A percentile compares a stretch with the other conserved stretches of the same genome.
Conservation (phyloP, 2,113 vertebrate genomes). For the Pogona vitticeps region DNA sequence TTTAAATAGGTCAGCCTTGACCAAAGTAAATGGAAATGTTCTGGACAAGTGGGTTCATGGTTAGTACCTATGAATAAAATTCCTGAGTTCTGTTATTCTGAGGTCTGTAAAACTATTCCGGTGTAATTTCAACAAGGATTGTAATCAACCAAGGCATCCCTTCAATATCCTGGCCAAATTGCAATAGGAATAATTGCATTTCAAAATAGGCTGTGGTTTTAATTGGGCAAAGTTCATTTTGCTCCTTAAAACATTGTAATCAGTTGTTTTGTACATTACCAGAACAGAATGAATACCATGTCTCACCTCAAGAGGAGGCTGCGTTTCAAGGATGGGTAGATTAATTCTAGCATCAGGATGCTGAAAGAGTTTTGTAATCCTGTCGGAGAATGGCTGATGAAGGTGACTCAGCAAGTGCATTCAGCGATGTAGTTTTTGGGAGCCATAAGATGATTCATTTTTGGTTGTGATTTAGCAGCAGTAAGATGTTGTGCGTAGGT, state of each 20-base stretch:
- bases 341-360: not conserved
- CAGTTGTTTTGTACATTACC: not conserved
- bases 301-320: not conserved
- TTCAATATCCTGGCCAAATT: slow-evolving; percentile 12
- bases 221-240: slow-evolving; percentile 5
- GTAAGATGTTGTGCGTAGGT: not conserved
- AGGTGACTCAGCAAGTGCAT: not conserved
- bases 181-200: not conserved
- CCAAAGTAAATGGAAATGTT: not conserved
- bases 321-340: not conserved
- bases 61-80: not conserved
- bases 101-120: not conserved
- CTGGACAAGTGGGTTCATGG: not conserved
- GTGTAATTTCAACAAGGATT: not conserved
- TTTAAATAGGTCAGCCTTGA: not conserved
- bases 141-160: not conserved
- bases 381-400: not conserved
- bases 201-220: slow-evolving; percentile 31
- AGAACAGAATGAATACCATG: not conserved
- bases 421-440: not conserved
- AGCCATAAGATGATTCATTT: rapidly evolving
- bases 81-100: not conserved
- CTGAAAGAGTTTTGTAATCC: not conserved
- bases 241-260: not conserved
- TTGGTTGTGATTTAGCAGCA: not conserved